Evolutionary conservation across 1,140 invertebrate genomes (phyloP).

Genomic region (Brachystomella parvula): DNA sequence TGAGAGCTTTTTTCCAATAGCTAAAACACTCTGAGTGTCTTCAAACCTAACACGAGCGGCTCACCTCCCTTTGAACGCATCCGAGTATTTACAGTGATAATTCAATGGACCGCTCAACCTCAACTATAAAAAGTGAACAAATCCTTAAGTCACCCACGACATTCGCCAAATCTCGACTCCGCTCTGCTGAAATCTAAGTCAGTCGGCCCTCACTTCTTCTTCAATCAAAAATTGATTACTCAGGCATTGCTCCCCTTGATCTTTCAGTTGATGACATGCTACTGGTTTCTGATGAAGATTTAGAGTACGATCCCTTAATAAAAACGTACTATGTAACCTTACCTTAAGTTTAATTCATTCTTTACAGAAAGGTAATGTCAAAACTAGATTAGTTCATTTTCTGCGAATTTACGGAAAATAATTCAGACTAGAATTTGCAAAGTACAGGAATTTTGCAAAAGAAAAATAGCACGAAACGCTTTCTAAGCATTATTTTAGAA

Average conservation of each 20-base stretch:
- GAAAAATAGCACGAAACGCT: too few relatives aligned
- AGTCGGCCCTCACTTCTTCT: constrained; percentile 30
- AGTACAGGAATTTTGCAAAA: too few relatives aligned
- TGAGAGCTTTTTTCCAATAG: constrained; percentile 23
- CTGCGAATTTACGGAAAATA: too few relatives aligned
- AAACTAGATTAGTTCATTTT: too few relatives aligned
- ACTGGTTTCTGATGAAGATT: constrained; percentile 26
- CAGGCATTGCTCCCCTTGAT: constrained; percentile 28
- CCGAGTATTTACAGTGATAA: constrained; percentile 27
- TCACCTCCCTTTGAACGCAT: constrained; percentile 23
- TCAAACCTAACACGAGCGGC: constrained; percentile 13
- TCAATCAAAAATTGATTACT: constrained; percentile 32
- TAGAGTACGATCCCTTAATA: constrained; percentile 2
- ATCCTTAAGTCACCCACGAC: constrained; percentile 12
- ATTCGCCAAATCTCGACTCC: constrained; percentile 8
- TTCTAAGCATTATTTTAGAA: too few relatives aligned
- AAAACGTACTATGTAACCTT: not conserved
- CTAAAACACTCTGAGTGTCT: constrained; percentile 23
- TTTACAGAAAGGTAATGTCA: too few relatives aligned
- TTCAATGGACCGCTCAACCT: constrained; percentile 16
- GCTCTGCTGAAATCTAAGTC: constrained; percentile 12
- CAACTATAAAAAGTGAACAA: constrained; percentile 15
- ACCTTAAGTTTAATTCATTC: too few relatives aligned
- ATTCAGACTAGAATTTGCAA: too few relatives aligned
- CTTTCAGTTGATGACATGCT: constrained; percentile 23